A percentile compares a stretch with the other conserved stretches of the same genome.
Conservation (phyloP, 2,797 vertebrate genomes). For the Pteronotus mesoamericanus region DNA sequence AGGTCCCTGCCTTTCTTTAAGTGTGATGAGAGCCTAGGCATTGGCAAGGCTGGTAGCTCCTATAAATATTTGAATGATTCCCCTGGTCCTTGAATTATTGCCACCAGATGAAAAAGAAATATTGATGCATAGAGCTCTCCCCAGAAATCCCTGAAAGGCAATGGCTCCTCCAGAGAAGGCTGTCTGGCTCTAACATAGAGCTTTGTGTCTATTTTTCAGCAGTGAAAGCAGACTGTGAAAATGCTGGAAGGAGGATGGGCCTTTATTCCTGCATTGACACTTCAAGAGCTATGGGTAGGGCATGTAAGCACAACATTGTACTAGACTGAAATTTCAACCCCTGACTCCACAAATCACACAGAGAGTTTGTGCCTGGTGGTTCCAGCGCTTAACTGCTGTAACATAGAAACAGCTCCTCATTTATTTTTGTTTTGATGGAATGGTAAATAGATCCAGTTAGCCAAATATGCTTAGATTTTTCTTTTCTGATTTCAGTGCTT, state of each 20-base stretch:
- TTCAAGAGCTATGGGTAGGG: no score
- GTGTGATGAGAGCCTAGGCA: not conserved
- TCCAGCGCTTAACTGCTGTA: not conserved
- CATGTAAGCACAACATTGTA: not conserved
- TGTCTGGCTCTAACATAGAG: not conserved
- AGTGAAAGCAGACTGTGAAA: not conserved
- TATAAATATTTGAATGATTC: constrained; percentile 60
- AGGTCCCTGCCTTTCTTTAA: not conserved
- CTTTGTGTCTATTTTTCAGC: not conserved
- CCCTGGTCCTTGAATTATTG: constrained; percentile 19
- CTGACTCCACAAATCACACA: not conserved
- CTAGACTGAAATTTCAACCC: not conserved
- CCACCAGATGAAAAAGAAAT: constrained; percentile 59
- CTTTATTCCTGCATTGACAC: not conserved
- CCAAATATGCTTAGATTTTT: not conserved
- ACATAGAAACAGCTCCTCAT: not conserved
- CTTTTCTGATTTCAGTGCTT: constrained; percentile 10
- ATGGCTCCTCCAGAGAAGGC: not conserved
- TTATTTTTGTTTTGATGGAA: not conserved
- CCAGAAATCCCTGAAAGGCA: constrained; percentile 33
- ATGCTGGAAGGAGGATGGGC: not conserved
- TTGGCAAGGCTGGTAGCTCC: not conserved
- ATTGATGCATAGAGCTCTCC: not conserved
- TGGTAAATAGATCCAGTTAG: not conserved
- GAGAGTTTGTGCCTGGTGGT: not conserved